Percentiles rank a stretch among this genome's conserved stretches.
phyloP scores from a whole-genome alignment of 2,797 vertebrate genomes.

The Trachurus trachurus region DNA sequence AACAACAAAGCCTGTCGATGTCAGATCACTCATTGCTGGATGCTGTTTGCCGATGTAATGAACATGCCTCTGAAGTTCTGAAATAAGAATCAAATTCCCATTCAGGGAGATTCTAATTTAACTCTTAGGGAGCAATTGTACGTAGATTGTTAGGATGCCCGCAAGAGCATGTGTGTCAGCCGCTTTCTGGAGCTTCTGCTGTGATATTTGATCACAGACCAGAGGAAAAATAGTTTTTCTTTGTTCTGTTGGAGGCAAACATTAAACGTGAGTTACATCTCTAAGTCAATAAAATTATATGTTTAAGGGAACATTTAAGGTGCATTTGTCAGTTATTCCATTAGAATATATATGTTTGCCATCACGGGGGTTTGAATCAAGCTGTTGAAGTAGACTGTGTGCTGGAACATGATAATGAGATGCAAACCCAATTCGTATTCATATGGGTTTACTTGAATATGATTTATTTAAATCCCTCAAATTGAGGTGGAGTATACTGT shows the following conservation, averaged over 20 bases:
- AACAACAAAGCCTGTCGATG: slow-evolving; percentile 86
- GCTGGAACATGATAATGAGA: slow-evolving; percentile 3
- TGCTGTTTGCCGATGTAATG: slow-evolving; percentile 82
- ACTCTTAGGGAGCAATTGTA: slow-evolving; percentile 60
- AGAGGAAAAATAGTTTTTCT: slow-evolving; percentile 7
- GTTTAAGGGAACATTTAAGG: background rate
- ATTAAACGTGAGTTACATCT: background rate
- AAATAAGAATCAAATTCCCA: slow-evolving; percentile 83
- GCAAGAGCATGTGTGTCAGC: slow-evolving; percentile 54
- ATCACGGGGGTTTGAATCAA: slow-evolving; percentile 18
- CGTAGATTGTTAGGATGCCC: slow-evolving; percentile 57
- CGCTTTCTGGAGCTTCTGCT: slow-evolving; percentile 23
- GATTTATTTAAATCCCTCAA: slow-evolving; percentile 29
- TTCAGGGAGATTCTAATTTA: slow-evolving; percentile 80
- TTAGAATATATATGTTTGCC: slow-evolving; percentile 1
- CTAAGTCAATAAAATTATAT: background rate
- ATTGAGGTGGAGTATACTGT: slow-evolving; percentile 1
- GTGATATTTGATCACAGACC: slow-evolving; percentile 46
- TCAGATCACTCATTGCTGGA: slow-evolving; percentile 79
- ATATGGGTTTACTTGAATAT: slow-evolving; percentile 10
- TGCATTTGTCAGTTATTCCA: background rate
- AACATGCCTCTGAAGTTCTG: slow-evolving; percentile 82
- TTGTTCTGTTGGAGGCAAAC: slow-evolving; percentile 7
- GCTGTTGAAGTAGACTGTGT: background rate
- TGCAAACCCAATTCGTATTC: slow-evolving; percentile 16